A percentile compares a stretch with the other conserved stretches of the same genome.
Evolutionary conservation across 2,113 vertebrate genomes (phyloP).

Genomic region (Bos taurus): ARS-UCD2.0 NC_037328.1:140230001-140230500

Average conservation of each 20-base stretch:
- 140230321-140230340: not conserved
- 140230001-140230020: not conserved
- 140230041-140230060: too few species aligned
- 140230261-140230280: not conserved
- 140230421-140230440: not conserved
- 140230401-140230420: not conserved
- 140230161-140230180: not conserved
- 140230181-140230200: not conserved
- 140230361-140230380: not conserved
- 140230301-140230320: not conserved
- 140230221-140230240: not conserved
- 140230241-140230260: not conserved
- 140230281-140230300: not conserved
- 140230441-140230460: not conserved
- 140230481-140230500: not conserved
- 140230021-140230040: rapidly evolving
- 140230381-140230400: not conserved
- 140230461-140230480: not conserved
- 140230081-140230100: not conserved
- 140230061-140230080: rapidly evolving
- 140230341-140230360: too few species aligned
- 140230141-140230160: not conserved
- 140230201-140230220: not conserved
- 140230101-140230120: not conserved
- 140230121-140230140: rapidly evolving